Evolutionary conservation across 2,113 vertebrate genomes (phyloP), one percentile per base, ranked within the genome.

Genomic region (Thamnaconus septentrionalis): DNA sequence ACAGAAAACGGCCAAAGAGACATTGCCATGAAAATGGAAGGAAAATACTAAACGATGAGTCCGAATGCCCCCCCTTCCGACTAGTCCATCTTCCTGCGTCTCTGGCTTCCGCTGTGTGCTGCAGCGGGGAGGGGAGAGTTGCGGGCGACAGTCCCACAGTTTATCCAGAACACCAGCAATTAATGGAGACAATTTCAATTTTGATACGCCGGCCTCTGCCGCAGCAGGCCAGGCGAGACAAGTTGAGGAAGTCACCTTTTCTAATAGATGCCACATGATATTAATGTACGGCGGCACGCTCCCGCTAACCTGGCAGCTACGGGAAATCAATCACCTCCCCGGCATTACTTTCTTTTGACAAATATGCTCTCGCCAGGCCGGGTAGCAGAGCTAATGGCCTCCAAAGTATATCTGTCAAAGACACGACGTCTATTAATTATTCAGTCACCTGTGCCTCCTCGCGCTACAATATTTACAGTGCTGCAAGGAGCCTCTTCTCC

Each of bases 361-460:
- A 85, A 91, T 89, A 80, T 68, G 81, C 81, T 87, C 76, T 82
- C 75, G 41, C 74, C 46, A 31, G 61, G 68, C 83, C 84, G 84
- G 83, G 86, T 87, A 87, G 73, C 84, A 47, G 52, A 83, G 84
- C 81, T 90, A 89, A 91, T 88, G 85, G 85, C 78, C 81, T 86
- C 86, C 82, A 82, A 90, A 88, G 85, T 82, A 89, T 88, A 87
- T 89, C 87, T 89, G 87, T 87, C 89, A 88, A 79, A 66, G 81
- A 85, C 80, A 87, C 73, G 59, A 59, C 72, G 68, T 67, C 68
- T 86, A 92, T 91, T 87, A 92, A 91, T 92, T 90, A 92, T 92
- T 90, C 78, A 92, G 79, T 90, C 84, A 78, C 72, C 69, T 73
- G 71, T 64, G 71, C 62, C 80, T 53, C 73, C 18, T 31, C 49